Percentiles rank a stretch among this genome's conserved stretches.
Conservation (phyloP, 2,113 vertebrate species). For the Orthonyx spaldingii region DNA sequence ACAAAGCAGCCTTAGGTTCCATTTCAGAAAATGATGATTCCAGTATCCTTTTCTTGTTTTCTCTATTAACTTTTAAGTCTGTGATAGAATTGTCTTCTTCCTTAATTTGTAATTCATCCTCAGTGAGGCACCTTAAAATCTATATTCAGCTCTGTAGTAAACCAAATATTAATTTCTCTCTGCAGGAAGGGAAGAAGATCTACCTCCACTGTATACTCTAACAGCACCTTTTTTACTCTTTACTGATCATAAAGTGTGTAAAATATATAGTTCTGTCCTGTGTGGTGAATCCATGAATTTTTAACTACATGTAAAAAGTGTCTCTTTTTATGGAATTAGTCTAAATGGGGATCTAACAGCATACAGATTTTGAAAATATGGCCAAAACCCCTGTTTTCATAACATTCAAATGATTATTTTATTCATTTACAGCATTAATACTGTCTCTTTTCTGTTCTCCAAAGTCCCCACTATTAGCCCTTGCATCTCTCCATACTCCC, state of each 20-base stretch:
- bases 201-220: not conserved
- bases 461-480: not conserved
- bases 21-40: not conserved
- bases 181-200: not conserved
- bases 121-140: not conserved
- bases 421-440: not conserved
- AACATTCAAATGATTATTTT: not conserved
- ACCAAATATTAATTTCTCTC: not conserved
- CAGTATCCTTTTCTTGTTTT: not conserved
- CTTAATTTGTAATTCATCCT: not conserved
- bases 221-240: not conserved
- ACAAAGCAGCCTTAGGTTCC: not conserved
- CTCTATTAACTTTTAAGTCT: not conserved
- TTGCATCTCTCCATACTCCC: not conserved
- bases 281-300: not conserved
- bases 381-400: not conserved
- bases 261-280: not conserved
- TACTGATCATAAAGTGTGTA: not conserved
- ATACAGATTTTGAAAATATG: not conserved
- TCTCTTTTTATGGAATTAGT: not conserved
- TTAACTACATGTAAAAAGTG: not conserved
- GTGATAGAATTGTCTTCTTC: not conserved
- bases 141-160: not conserved
- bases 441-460: not conserved
- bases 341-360: accelerated